A percentile compares a stretch with the other conserved stretches of the same genome.
phyloP scores from a whole-genome alignment of 35 echinoderm and acorn worm species.

The Ophiothrix spiculata region DNA sequence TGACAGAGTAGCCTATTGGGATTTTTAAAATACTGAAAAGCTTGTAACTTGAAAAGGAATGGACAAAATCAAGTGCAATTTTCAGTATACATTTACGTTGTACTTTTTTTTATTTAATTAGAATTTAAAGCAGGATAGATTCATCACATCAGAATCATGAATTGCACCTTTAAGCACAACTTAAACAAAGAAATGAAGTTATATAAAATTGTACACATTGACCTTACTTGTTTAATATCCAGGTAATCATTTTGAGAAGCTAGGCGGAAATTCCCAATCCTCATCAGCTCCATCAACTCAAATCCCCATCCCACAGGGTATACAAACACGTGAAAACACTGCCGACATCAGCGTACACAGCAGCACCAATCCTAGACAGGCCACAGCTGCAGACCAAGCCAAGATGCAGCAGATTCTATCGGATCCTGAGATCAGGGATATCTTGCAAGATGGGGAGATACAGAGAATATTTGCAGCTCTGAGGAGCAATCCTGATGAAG shows the following conservation, averaged over 20 bases:
- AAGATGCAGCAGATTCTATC: constrained; percentile 75
- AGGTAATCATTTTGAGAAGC: constrained; percentile 53
- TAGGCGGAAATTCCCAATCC: neutral
- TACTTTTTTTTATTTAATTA: too few species aligned
- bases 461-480: constrained; percentile 58
- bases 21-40: too few species aligned
- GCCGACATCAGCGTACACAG: constrained; percentile 64
- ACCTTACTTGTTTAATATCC: too few species aligned
- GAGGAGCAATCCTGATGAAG: constrained; percentile 61
- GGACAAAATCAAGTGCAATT: too few species aligned
- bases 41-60: too few species aligned
- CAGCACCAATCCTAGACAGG: constrained; percentile 69
- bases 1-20: too few species aligned
- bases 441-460: constrained; percentile 57
- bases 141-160: too few species aligned
- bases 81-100: too few species aligned
- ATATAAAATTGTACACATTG: too few species aligned
- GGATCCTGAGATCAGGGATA: constrained; percentile 63
- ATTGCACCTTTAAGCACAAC: too few species aligned
- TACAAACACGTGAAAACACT: constrained; percentile 6
- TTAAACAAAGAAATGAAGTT: too few species aligned
- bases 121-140: too few species aligned
- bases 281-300: neutral
- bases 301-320: neutral
- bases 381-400: constrained; percentile 66